Evolutionary conservation across 2,113 vertebrate species (phyloP).

Genomic region (Aphyosemion australe): DNA sequence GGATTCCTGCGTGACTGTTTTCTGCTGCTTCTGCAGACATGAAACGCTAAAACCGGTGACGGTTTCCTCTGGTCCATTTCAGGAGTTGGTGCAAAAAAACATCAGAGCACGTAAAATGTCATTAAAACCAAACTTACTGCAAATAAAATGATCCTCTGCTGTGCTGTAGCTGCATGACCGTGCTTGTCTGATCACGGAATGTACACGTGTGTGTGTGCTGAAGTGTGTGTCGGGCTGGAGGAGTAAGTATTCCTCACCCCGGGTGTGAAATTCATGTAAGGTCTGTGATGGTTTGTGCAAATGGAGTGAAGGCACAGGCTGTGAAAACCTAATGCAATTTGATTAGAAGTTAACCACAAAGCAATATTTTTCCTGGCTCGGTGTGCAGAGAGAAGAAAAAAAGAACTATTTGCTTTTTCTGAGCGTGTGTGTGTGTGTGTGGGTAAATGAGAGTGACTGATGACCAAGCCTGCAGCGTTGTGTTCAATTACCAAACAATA

Average conservation of each 20-base stretch:
- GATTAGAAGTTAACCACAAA: constrained; percentile 75
- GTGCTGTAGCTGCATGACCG: constrained; percentile 59
- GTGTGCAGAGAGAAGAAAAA: constrained; percentile 39
- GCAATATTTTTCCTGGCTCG: constrained; percentile 71
- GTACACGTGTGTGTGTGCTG: constrained; percentile 17
- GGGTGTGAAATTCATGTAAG: constrained; percentile 68
- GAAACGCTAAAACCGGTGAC: constrained; percentile 12
- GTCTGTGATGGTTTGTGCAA: constrained; percentile 71
- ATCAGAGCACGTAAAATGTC: constrained; percentile 47
- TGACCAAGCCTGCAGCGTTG: constrained; percentile 45
- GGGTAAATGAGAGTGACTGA: constrained; percentile 62
- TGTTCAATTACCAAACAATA: constrained; percentile 65
- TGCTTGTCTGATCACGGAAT: constrained; percentile 61
- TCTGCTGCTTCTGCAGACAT: background rate
- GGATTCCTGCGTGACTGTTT: background rate
- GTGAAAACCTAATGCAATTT: constrained; percentile 75
- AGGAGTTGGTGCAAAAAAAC: constrained; percentile 50
- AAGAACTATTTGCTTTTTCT: constrained; percentile 54
- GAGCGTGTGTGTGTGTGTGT: constrained; percentile 34
- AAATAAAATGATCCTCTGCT: constrained; percentile 62
- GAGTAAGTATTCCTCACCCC: constrained; percentile 56
- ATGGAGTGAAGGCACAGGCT: constrained; percentile 68
- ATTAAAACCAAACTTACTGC: constrained; percentile 58
- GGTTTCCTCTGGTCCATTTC: constrained; percentile 31
- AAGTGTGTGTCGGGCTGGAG: constrained; percentile 29